Percentiles rank a stretch among this genome's conserved stretches.
Conservation (phyloP, 2,797 vertebrate genomes). For the Sebastolobus alascanus region DNA sequence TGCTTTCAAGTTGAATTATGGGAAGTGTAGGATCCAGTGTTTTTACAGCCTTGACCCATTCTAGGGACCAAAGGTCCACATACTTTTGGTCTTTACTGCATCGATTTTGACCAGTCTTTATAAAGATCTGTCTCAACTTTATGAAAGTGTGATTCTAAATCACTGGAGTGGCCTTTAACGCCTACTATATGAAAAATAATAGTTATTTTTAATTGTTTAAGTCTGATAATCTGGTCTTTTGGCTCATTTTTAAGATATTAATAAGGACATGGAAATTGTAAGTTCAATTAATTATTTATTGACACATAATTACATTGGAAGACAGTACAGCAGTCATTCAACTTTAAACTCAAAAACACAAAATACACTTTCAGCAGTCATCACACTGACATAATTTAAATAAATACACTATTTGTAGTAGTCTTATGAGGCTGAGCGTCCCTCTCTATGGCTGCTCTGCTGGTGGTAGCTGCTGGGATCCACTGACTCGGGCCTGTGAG, state of each 20-base stretch:
- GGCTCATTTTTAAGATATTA: not conserved
- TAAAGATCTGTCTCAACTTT: not conserved
- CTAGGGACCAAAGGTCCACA: too few species aligned
- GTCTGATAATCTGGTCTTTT: not conserved
- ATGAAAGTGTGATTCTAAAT: not conserved
- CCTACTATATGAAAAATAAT: not conserved
- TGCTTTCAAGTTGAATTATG: slow-evolving; percentile 2
- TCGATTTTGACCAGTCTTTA: accelerated
- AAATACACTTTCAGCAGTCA: slow-evolving; percentile 4
- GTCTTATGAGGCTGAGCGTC: slow-evolving; percentile 49
- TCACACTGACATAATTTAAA: slow-evolving; percentile 54
- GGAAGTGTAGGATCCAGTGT: not conserved
- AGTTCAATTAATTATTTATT: slow-evolving; percentile 67
- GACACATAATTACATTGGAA: slow-evolving; percentile 31
- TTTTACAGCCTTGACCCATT: not conserved
- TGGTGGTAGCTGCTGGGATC: slow-evolving; percentile 61
- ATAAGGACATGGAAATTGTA: not conserved
- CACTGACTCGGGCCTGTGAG: slow-evolving; percentile 76
- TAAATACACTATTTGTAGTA: slow-evolving; percentile 47
- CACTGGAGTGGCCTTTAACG: not conserved
- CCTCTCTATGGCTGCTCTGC: slow-evolving; percentile 61
- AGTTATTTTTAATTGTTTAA: not conserved
- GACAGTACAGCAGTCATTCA: slow-evolving; percentile 30
- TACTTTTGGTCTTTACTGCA: not conserved
- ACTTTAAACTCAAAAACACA: slow-evolving; percentile 14